Percentiles rank a stretch among this genome's conserved stretches.
Evolutionary conservation across 1,140 invertebrate species (phyloP).

Genomic region (Danaus plexippus): DNA sequence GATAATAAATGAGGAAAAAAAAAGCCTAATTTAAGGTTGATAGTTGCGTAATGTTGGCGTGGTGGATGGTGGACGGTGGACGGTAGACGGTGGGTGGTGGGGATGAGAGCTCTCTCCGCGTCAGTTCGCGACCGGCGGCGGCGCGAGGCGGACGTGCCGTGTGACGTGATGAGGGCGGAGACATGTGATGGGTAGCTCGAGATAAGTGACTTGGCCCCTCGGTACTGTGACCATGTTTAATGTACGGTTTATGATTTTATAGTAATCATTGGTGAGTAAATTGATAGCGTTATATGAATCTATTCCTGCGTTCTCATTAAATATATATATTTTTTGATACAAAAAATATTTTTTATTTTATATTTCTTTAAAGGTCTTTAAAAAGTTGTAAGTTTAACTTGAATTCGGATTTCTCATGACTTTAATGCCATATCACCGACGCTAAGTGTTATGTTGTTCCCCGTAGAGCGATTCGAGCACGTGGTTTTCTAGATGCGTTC

Average conservation of each 20-base stretch:
- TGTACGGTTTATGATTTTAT: conserved; percentile 58
- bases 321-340: too few species aligned
- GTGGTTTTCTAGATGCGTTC: too few species aligned
- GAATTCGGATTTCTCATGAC: too few species aligned
- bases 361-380: too few species aligned
- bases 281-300: too few species aligned
- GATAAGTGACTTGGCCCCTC: conserved; percentile 27
- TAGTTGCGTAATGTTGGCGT: conserved; percentile 28
- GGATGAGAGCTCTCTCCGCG: conserved; percentile 26
- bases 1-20: not conserved
- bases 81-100: conserved; percentile 15
- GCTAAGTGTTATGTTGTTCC: too few species aligned
- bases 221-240: conserved; percentile 42
- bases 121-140: conserved; percentile 46
- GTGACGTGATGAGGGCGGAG: conserved; percentile 30
- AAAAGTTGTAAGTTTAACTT: too few species aligned
- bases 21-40: conserved; percentile 8
- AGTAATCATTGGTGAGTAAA: conserved; percentile 63
- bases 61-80: conserved; percentile 29
- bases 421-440: too few species aligned
- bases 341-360: too few species aligned
- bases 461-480: too few species aligned
- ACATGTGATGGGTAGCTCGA: conserved; percentile 39
- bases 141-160: conserved; percentile 36
- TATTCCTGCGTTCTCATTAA: too few species aligned